Conservation (phyloP, 2,113 vertebrate genomes). For the Podiceps cristatus region DNA sequence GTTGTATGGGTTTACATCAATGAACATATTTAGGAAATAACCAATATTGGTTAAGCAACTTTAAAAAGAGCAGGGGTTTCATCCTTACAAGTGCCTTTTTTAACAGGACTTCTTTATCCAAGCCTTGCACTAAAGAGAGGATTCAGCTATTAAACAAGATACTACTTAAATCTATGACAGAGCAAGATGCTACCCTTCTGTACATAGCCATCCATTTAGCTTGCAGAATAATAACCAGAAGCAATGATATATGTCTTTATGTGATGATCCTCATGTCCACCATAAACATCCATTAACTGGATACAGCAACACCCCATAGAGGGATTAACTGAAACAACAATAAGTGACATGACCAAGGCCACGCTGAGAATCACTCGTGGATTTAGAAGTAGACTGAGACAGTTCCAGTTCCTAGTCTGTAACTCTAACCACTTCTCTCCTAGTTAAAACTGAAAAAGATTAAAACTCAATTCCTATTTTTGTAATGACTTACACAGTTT, state of each 20-base stretch:
- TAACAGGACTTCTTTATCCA: not conserved
- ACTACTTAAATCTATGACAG: not conserved
- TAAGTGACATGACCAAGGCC: not conserved
- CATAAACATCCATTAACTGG: not conserved
- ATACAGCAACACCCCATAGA: not conserved
- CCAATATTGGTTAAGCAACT: not conserved
- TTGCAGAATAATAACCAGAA: not conserved
- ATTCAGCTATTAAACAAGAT: not conserved
- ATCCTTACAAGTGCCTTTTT: not conserved
- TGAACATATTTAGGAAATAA: not conserved
- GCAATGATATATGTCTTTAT: not conserved
- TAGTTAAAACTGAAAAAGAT: not conserved
- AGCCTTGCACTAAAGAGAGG: not conserved
- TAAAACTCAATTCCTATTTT: not conserved
- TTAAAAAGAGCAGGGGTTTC: accelerated
- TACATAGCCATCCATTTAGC: not conserved
- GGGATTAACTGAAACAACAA: not conserved
- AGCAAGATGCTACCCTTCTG: not conserved
- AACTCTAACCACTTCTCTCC: not conserved
- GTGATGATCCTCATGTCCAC: not conserved
- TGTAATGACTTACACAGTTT: not conserved
- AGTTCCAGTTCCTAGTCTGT: not conserved
- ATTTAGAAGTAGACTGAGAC: not conserved
- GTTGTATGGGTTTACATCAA: accelerated
- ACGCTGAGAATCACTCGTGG: not conserved